Percentiles rank a stretch among this genome's conserved stretches.
phyloP scores from a whole-genome alignment of 1,140 invertebrate species.

The Drosophila aff. region DNA sequence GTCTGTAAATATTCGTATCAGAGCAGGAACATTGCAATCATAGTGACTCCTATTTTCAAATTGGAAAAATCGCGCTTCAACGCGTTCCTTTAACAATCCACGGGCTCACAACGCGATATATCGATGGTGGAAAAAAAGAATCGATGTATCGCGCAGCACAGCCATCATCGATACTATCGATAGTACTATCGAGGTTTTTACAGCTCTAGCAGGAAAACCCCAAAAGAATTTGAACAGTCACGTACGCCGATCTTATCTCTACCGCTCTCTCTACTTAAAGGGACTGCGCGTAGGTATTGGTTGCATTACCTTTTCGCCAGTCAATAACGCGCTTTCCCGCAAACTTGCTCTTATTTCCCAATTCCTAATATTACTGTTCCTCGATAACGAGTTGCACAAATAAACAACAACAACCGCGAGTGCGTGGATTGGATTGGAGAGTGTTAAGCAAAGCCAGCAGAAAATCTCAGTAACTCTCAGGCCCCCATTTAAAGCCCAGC shows the following conservation, averaged over 20 bases:
- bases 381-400: constrained; percentile 62
- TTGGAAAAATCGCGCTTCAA: no score
- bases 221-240: constrained; percentile 37
- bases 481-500: not conserved
- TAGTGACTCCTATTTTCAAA: no score
- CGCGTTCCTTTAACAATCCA: no score
- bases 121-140: no score
- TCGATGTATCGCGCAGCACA: no score
- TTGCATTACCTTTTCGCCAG: constrained; percentile 26
- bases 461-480: not conserved
- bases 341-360: not conserved
- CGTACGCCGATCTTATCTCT: constrained; percentile 25
- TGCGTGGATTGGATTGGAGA: constrained; percentile 10
- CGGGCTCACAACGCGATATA: no score
- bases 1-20: constrained; percentile 19
- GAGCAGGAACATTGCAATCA: no score
- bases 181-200: no score
- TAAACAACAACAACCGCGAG: constrained; percentile 9
- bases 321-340: constrained; percentile 31
- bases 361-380: not conserved
- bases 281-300: constrained; percentile 14
- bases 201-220: constrained; percentile 9
- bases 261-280: not conserved
- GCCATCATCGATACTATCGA: no score
- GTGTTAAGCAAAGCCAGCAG: constrained; percentile 17